Conservation (phyloP, 2,113 vertebrate genomes). For the Bubo bubo region DNA sequence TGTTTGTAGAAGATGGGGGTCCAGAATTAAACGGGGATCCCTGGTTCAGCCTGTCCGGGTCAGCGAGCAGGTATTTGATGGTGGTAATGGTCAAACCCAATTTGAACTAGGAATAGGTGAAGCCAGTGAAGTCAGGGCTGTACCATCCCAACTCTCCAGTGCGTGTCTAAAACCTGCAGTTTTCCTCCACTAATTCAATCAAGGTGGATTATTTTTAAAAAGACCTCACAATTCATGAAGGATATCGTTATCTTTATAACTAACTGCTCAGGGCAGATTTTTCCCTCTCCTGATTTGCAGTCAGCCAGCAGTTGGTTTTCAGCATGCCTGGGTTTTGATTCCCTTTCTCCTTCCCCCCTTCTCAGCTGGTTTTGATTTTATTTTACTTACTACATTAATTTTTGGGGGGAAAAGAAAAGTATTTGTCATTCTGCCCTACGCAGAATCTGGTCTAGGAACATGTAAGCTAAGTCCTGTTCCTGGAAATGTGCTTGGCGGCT, state of each 20-base stretch:
- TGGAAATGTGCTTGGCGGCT: background rate
- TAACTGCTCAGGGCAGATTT: background rate
- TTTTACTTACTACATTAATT: background rate
- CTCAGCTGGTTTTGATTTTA: background rate
- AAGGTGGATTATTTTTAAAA: background rate
- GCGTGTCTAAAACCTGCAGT: background rate
- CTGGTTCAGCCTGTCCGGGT: background rate
- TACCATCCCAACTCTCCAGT: background rate
- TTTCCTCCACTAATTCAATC: background rate
- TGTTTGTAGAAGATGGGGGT: background rate
- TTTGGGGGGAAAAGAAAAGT: background rate
- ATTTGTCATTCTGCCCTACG: background rate
- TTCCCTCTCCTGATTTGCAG: background rate
- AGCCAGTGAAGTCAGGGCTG: background rate
- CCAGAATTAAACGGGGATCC: background rate
- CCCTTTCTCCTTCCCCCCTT: background rate
- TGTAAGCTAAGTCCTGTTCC: background rate
- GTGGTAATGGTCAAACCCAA: rapidly evolving
- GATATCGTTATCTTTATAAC: conserved; percentile 5
- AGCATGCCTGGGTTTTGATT: background rate
- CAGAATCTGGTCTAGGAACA: background rate
- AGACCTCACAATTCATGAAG: background rate
- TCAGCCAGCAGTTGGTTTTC: background rate
- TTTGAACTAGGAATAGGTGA: background rate
- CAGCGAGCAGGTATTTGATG: background rate